Conservation (phyloP, 53 echinoderm and acorn worm genomes). For the Hippasteria phrygiana region DNA sequence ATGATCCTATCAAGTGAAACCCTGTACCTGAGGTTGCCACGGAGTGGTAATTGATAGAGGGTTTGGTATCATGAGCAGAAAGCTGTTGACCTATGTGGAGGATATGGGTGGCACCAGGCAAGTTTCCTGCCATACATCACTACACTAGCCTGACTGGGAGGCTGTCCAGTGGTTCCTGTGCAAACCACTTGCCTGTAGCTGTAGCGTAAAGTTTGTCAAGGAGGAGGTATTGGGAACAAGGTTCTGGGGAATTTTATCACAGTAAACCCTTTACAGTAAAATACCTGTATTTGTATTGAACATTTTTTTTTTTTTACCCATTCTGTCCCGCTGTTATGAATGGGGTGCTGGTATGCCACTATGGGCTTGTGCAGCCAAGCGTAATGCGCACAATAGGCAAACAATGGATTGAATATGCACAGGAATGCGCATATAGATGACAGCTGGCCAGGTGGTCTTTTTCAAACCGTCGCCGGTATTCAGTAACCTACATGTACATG, state of each 20-base stretch:
- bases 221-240: background rate
- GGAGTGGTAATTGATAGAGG: background rate
- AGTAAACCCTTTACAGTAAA: no score
- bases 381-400: no score
- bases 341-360: no score
- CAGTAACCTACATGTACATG: no score
- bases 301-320: no score
- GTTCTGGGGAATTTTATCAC: background rate
- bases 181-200: background rate
- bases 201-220: background rate
- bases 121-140: constrained; percentile 28
- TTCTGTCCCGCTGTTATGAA: no score
- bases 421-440: no score
- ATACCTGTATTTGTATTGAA: no score
- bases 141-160: background rate
- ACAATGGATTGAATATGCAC: no score
- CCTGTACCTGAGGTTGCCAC: background rate
- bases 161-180: constrained; percentile 26
- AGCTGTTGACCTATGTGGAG: constrained; percentile 10
- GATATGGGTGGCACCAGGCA: constrained; percentile 55
- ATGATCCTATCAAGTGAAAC: background rate
- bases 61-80: background rate
- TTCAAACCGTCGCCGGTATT: no score
- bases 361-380: no score
- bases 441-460: no score